Evolutionary conservation across 1,140 invertebrate genomes (phyloP).

Genomic region (Plectrocnemia conspersa): DNA sequence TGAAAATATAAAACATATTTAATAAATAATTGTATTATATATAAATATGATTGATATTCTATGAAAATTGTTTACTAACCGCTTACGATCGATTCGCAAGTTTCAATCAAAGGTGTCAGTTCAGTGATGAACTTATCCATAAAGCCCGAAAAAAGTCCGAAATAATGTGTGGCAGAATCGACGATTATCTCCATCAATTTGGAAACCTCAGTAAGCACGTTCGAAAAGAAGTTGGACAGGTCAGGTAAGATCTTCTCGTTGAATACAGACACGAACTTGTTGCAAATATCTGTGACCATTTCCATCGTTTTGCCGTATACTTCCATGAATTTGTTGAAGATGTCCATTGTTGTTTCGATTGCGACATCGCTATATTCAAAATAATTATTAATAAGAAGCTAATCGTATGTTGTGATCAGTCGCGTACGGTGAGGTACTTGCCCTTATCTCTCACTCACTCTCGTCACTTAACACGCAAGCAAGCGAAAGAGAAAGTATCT

Average conservation of each 20-base stretch:
- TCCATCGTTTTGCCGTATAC: conserved; percentile 42
- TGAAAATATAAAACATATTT: too few relatives aligned
- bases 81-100: conserved; percentile 51
- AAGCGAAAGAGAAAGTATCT: too few relatives aligned
- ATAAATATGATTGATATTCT: not conserved
- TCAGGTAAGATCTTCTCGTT: conserved; percentile 52
- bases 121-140: conserved; percentile 58
- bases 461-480: too few relatives aligned
- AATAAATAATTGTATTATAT: not conserved
- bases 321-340: conserved; percentile 38
- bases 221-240: conserved; percentile 54
- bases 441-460: too few relatives aligned
- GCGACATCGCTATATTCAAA: too few relatives aligned
- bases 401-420: too few relatives aligned
- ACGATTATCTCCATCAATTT: conserved; percentile 48
- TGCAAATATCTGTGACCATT: conserved; percentile 45
- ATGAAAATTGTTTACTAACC: conserved; percentile 37
- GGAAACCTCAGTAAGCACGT: conserved; percentile 41
- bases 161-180: conserved; percentile 50
- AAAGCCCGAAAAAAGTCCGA: conserved; percentile 51
- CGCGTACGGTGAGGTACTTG: too few relatives aligned
- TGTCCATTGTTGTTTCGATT: conserved; percentile 1
- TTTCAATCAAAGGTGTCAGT: conserved; percentile 57
- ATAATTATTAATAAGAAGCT: too few relatives aligned
- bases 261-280: conserved; percentile 44